Base-by-base conservation (phyloP, 2,888 invertebrate species). In the Patella pellucida region DNA sequence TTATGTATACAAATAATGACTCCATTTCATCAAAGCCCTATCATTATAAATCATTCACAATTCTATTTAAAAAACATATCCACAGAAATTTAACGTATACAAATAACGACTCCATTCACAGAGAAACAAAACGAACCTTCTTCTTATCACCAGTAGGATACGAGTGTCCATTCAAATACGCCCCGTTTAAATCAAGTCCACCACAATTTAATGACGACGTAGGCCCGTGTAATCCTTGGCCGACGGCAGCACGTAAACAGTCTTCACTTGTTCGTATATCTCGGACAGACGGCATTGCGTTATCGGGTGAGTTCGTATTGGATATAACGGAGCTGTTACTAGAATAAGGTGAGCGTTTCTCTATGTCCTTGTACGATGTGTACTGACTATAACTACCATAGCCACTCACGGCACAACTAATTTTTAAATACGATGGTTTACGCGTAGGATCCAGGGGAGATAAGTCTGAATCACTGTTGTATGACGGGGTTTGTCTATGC, bases 371-470 rank as follows among this genome's bases (percentile, higher is more conserved):
- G 75, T 85, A 85, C 14, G 85, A 83, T 75, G 82, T 84, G 75
- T 88, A 87, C 73, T 83, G 80, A 73, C 84, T 84, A 76, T 89
- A 89, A 71, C 83, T 83, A 70, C 87, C 87, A 81, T 89, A 89
- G 16, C 89, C 89, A 79, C 88, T 88, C 19, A 88, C 86, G 3
- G 87, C 86, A 82, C 88, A 87, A 77, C 87, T 87, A n/a, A 89
- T 83, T 74, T 86, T 86, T 70, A 89, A 77, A 80, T 89, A 89
- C 12, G 89, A 89, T 0, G 89, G 89, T 16, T 85, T 87, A 72
- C 85, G 82, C 19, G 80, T 76, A n/a, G 81, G 79, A 54, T 85
- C 86, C 19, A 78, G 76, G 31, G 83, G 79, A n/a, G 81, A 78
- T 69, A 82, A 78, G 71, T 85, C 85, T 67, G 82, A 81, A 67